A percentile compares a stretch with the other conserved stretches of the same genome.
Evolutionary conservation across 2,113 vertebrate species (phyloP).

Genomic region (Cranoglanis bouderius): DNA sequence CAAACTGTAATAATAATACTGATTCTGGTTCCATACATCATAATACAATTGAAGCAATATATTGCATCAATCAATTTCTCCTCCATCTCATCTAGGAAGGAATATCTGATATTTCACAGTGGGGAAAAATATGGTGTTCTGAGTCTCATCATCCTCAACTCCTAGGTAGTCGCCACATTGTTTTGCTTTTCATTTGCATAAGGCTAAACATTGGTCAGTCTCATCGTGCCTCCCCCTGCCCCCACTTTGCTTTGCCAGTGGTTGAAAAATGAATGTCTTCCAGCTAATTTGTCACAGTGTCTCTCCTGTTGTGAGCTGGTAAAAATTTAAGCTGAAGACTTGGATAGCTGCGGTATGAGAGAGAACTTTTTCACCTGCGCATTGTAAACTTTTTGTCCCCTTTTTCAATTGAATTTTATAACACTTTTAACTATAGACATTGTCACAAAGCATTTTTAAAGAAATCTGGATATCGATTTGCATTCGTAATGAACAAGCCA

Average conservation of each 20-base stretch:
- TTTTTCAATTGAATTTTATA: neutral
- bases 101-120: neutral
- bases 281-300: neutral
- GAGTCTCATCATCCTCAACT: neutral
- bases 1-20: neutral
- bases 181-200: constrained; percentile 3
- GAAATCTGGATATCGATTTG: neutral
- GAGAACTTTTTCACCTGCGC: neutral
- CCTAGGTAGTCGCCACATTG: neutral
- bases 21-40: neutral
- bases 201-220: neutral
- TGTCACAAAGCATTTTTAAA: neutral
- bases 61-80: neutral
- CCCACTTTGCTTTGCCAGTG: neutral
- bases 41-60: neutral
- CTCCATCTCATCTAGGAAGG: neutral
- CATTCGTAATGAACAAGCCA: neutral
- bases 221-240: neutral
- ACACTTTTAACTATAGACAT: neutral
- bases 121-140: neutral
- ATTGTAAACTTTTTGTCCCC: neutral
- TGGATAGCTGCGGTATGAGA: neutral
- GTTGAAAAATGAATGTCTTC: neutral
- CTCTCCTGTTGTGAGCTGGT: neutral
- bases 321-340: neutral